Conservation (phyloP, 1,140 invertebrate species). For the Hylaeus anthracinus region DNA sequence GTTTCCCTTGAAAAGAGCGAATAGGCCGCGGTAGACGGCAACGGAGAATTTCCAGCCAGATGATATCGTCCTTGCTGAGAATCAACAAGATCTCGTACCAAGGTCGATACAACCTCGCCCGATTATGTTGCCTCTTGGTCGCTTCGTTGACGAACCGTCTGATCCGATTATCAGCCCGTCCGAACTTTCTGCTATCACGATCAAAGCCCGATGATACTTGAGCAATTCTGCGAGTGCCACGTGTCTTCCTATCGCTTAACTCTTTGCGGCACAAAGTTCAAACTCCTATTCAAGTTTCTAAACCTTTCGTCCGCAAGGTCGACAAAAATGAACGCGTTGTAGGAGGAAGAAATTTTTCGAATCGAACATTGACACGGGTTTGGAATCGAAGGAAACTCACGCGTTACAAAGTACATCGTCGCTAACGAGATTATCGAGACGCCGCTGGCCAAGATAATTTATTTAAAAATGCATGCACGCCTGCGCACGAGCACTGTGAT, state of each 20-base stretch:
- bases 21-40: slow-evolving; percentile 44
- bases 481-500: not conserved
- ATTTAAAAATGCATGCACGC: no score
- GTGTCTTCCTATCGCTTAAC: no score
- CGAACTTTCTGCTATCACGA: not conserved
- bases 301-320: no score
- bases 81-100: slow-evolving; percentile 56
- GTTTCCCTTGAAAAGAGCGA: slow-evolving; percentile 63
- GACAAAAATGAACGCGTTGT: no score
- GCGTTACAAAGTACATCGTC: no score
- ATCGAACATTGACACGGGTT: no score
- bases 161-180: slow-evolving; percentile 18
- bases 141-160: slow-evolving; percentile 6
- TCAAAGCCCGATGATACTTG: not conserved
- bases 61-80: slow-evolving; percentile 63
- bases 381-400: no score
- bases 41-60: slow-evolving; percentile 16
- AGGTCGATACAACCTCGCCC: slow-evolving; percentile 46
- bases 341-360: no score
- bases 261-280: no score
- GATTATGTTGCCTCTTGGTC: slow-evolving; percentile 22
- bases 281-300: no score
- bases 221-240: not conserved
- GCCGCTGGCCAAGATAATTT: not conserved
- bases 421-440: no score